phyloP scores from a whole-genome alignment of 92 coral and sea anemone species.

The Actinostola sp. region DNA sequence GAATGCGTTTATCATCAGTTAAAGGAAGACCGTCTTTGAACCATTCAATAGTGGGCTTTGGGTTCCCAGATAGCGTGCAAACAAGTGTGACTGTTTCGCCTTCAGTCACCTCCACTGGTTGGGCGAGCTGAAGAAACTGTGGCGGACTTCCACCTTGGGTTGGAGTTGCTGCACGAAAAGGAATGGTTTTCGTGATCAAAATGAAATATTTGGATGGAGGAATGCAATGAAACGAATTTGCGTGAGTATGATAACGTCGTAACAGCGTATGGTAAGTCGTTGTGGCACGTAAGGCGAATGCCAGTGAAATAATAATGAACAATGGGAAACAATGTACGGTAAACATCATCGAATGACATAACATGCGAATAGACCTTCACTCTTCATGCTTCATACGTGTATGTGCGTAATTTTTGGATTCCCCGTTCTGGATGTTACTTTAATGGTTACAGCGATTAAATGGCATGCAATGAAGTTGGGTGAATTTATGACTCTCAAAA shows the following conservation, averaged over 20 bases:
- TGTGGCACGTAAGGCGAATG: slow-evolving; percentile 4
- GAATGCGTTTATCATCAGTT: slow-evolving; percentile 57
- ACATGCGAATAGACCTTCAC: neutral
- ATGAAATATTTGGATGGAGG: slow-evolving; percentile 39
- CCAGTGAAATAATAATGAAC: neutral
- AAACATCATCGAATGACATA: slow-evolving; percentile 5
- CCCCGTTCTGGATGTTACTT: no score
- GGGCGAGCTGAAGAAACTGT: slow-evolving; percentile 65
- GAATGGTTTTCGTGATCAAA: slow-evolving; percentile 31
- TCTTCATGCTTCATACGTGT: neutral
- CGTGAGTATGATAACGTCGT: slow-evolving; percentile 11
- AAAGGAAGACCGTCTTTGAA: slow-evolving; percentile 82
- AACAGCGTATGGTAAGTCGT: neutral
- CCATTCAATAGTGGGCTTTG: slow-evolving; percentile 80
- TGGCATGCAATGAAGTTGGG: slow-evolving; percentile 21
- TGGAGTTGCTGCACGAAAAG: slow-evolving; percentile 54
- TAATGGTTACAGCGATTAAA: neutral
- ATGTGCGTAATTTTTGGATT: neutral
- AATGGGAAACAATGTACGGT: neutral
- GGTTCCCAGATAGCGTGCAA: slow-evolving; percentile 71
- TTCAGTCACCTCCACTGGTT: slow-evolving; percentile 71
- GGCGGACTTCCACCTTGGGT: slow-evolving; percentile 75
- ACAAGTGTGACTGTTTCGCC: slow-evolving; percentile 71
- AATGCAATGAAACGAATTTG: slow-evolving; percentile 5
- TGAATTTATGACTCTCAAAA: slow-evolving; percentile 19